Base-by-base conservation (phyloP, 2,797 vertebrate species). In the Thaleichthys pacificus region DNA sequence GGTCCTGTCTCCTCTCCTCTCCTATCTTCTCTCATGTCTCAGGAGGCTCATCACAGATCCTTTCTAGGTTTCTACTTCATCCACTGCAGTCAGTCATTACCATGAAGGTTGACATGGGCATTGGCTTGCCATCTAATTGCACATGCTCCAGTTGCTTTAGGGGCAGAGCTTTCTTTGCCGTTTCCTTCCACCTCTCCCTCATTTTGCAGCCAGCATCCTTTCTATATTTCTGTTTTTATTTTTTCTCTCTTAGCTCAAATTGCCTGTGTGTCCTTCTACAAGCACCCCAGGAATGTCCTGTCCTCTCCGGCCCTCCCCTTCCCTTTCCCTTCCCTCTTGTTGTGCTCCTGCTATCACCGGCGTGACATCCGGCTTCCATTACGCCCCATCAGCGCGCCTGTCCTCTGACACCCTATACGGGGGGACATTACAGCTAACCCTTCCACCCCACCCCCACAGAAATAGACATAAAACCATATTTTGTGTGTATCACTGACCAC, bases 301-400 rank as follows among this genome's bases (percentile, higher is more conserved):
- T 73, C 75, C 72, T 6, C 68, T 28, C 70, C 65, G 3, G 0
- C 72, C 7, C 65, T 9, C 68, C 3, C 38, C 47, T 54, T 12
- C 54, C 4, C 17, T 24, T 51, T 21, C 5, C 30, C 28, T n/a
- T 26, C 24, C 51, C 72, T 19, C 79, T 67, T 56, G 58, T 67
- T n/a, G 56, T 68, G 7, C 70, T 67, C 61, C 26, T 4, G 61
- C 72, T 57, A 68, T 2, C 71, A 69, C 81, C 84, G 82, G 80
- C 80, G 84, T 88, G 83, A 87, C 85, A 83, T 78, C 77, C 77
- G 11, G 76, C 78, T 80, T 86, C 81, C 78, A 87, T 87, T 84
- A 84, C 81, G 75, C 47, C 70, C 74, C 80, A 83, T 86, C 89
- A 85, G 67, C 77, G 66, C 57, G 30, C 70, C 83, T 67, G 79